Evolutionary conservation across 2,113 vertebrate species (phyloP).

Genomic region (Pardalotus punctatus): DNA sequence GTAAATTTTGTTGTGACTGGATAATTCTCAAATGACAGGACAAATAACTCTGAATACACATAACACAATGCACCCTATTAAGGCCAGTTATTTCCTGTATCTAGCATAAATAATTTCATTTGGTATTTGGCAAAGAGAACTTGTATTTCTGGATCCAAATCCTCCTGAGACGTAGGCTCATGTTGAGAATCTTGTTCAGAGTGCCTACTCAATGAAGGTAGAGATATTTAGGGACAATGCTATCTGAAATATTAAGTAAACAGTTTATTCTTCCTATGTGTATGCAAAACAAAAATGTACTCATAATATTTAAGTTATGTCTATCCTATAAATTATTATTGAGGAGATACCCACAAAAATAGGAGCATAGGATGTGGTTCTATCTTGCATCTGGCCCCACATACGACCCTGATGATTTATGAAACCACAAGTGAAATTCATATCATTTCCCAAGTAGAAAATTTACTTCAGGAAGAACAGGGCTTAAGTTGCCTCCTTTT

Average conservation of each 20-base stretch:
- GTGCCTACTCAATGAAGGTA: neutral
- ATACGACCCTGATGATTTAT: neutral
- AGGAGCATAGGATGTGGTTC: neutral
- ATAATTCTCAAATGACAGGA: neutral
- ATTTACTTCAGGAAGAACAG: neutral
- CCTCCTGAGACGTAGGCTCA: neutral
- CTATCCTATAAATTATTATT: neutral
- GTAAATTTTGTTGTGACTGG: neutral
- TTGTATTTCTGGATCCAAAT: neutral
- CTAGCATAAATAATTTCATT: neutral
- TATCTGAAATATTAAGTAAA: neutral
- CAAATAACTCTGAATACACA: neutral
- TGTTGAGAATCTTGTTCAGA: neutral
- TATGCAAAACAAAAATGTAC: neutral
- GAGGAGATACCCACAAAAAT: neutral
- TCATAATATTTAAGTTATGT: neutral
- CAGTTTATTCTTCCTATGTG: neutral
- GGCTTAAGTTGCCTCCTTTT: neutral
- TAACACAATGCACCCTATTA: neutral
- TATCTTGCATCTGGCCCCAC: neutral
- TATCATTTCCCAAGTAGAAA: neutral
- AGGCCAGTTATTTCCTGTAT: neutral
- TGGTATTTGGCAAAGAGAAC: neutral
- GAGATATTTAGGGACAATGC: neutral
- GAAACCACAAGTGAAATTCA: neutral